Percentiles rank a stretch among this genome's conserved stretches.
Evolutionary conservation across 2,113 vertebrate genomes (phyloP).

Genomic region (Meles meles): DNA sequence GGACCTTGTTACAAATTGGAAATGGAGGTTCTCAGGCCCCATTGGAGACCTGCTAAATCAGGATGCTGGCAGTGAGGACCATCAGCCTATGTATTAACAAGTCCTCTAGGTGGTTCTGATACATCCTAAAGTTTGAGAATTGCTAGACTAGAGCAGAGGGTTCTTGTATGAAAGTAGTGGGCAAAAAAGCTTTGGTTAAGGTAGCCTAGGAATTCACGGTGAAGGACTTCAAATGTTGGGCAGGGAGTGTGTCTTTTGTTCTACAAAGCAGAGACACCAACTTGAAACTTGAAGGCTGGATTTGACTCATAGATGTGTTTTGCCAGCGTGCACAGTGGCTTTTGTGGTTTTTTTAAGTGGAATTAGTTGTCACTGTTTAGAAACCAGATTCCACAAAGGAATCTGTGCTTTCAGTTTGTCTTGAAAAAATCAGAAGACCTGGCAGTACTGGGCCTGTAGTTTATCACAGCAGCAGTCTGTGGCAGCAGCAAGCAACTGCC

Average conservation of each 20-base stretch:
- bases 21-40: not conserved
- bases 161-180: not conserved
- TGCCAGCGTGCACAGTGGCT: not conserved
- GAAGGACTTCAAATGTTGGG: not conserved
- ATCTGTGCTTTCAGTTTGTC: not conserved
- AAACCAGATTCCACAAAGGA: not conserved
- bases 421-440: conserved; percentile 1
- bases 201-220: not conserved
- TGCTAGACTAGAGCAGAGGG: not conserved
- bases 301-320: not conserved
- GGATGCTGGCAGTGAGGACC: not conserved
- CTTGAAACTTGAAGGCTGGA: not conserved
- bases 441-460: not conserved
- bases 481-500: not conserved
- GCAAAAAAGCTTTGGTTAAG: not conserved
- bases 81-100: not conserved
- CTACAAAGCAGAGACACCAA: not conserved
- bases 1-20: not conserved
- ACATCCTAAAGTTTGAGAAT: not conserved
- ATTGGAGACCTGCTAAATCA: not conserved
- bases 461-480: not conserved
- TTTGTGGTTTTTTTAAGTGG: not conserved
- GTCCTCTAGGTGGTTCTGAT: not conserved
- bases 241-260: conserved; percentile 1
- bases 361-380: not conserved